Conservation (phyloP, 2,888 invertebrate genomes). For the Noctua pronuba region DNA sequence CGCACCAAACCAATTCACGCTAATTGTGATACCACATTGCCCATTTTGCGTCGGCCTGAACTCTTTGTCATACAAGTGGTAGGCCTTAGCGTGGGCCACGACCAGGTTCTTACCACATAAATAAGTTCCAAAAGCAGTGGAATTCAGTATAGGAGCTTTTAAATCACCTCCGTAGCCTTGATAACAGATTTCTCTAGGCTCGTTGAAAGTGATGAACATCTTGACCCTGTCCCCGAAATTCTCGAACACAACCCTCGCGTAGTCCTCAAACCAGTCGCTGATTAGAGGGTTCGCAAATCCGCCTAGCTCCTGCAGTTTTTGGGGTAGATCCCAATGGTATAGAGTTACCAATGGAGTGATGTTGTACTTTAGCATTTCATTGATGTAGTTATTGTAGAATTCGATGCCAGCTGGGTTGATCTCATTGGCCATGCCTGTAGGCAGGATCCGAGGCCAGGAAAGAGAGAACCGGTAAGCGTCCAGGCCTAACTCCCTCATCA, state of each 20-base stretch:
- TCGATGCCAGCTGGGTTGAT: constrained; percentile 91
- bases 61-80: constrained; percentile 79
- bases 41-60: constrained; percentile 71
- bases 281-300: constrained; percentile 77
- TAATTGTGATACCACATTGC: constrained; percentile 71
- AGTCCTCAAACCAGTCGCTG: constrained; percentile 86
- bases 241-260: constrained; percentile 83
- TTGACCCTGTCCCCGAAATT: constrained; percentile 86
- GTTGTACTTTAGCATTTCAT: constrained; percentile 90
- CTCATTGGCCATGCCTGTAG: constrained; percentile 86
- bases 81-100: constrained; percentile 88
- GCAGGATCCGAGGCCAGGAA: constrained; percentile 92
- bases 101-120: constrained; percentile 86
- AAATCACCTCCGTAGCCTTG: constrained; percentile 83
- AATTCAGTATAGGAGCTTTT: constrained; percentile 77
- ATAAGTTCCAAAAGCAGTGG: constrained; percentile 84
- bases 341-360: constrained; percentile 91
- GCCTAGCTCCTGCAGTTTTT: constrained; percentile 71
- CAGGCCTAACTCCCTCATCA: constrained; percentile 83
- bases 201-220: constrained; percentile 78
- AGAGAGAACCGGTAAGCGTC: constrained; percentile 89
- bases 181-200: constrained; percentile 83
- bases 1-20: constrained; percentile 70
- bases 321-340: constrained; percentile 89
- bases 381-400: constrained; percentile 92